Evolutionary conservation across 2,113 vertebrate genomes (phyloP).

Genomic region (Butorides virescens): DNA sequence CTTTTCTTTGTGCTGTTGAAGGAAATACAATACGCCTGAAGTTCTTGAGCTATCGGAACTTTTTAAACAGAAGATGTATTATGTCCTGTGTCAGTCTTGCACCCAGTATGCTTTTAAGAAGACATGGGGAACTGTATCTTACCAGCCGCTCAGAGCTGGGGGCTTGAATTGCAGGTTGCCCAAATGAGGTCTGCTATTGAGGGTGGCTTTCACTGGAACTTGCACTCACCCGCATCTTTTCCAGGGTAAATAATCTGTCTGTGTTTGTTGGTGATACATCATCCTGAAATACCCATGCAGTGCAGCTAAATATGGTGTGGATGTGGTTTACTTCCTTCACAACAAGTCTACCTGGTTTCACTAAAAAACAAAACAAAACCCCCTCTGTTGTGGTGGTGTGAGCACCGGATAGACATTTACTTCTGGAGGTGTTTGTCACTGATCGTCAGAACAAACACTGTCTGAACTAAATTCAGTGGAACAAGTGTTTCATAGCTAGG

Average conservation of each 20-base stretch:
- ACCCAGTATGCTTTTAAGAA: not conserved
- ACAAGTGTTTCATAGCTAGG: not conserved
- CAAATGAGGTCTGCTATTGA: not conserved
- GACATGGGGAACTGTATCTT: not conserved
- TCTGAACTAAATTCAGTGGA: not conserved
- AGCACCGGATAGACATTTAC: not conserved
- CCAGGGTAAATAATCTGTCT: not conserved
- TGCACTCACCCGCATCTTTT: not conserved
- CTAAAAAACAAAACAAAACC: not conserved
- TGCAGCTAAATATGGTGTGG: not conserved
- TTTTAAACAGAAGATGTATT: slow-evolving; percentile 30
- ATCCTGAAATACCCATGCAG: not conserved
- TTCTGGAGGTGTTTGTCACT: not conserved
- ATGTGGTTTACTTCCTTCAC: not conserved
- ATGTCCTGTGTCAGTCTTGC: not conserved
- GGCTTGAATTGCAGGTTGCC: not conserved
- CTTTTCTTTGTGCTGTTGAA: not conserved
- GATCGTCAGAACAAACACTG: not conserved
- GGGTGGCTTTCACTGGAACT: not conserved
- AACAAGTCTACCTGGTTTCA: not conserved
- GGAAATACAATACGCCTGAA: not conserved
- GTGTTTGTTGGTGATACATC: not conserved
- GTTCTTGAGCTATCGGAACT: not conserved
- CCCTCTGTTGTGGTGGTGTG: not conserved
- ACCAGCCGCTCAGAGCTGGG: not conserved